Evolutionary conservation across 2,888 invertebrate genomes (phyloP).

Genomic region (Aleiodes testaceus): DNA sequence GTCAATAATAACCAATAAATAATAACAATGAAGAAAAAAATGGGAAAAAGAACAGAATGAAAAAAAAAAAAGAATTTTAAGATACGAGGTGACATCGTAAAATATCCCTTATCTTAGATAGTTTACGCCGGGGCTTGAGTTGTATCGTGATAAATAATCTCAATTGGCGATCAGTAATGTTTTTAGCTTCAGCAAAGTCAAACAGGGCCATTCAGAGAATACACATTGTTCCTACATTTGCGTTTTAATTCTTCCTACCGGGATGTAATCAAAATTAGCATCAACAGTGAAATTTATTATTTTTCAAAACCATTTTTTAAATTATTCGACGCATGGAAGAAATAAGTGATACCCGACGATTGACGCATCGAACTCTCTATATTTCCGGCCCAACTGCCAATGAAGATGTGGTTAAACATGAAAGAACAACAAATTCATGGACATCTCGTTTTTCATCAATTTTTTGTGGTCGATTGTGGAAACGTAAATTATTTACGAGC

Average conservation of each 20-base stretch:
- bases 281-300: not conserved
- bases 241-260: not conserved
- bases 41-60: no score
- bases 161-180: constrained; percentile 35
- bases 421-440: constrained; percentile 50
- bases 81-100: constrained; percentile 29
- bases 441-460: constrained; percentile 52
- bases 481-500: constrained; percentile 52
- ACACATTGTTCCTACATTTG: not conserved
- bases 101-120: constrained; percentile 44
- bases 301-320: not conserved
- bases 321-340: constrained; percentile 36
- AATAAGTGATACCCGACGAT: constrained; percentile 55
- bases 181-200: constrained; percentile 27
- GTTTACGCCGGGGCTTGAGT: constrained; percentile 26
- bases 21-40: no score
- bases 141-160: constrained; percentile 35
- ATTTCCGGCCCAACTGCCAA: constrained; percentile 52
- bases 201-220: constrained; percentile 18
- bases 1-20: not conserved
- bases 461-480: constrained; percentile 52
- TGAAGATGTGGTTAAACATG: constrained; percentile 41
- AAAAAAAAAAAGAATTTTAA: not conserved
- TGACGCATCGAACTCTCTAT: constrained; percentile 58
- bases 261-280: not conserved